A percentile compares a stretch with the other conserved stretches of the same genome.
Evolutionary conservation across 2,888 invertebrate species (phyloP).

Genomic region (Chalcis sispes): DNA sequence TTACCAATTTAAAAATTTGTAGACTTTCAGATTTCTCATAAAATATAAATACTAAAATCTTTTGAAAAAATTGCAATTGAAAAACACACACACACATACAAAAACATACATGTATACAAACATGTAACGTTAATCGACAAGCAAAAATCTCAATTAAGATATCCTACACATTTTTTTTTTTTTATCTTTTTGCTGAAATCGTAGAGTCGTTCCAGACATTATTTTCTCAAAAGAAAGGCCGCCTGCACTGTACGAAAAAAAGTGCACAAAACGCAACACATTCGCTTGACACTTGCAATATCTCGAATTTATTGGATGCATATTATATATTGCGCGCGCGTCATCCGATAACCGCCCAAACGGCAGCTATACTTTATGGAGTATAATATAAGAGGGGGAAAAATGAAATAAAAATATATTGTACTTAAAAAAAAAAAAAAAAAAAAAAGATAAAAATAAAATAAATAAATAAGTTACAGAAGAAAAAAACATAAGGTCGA

Average conservation of each 20-base stretch:
- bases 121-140: no score
- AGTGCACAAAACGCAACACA: conserved; percentile 9
- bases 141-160: no score
- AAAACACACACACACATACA: no score
- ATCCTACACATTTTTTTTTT: not conserved
- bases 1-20: no score
- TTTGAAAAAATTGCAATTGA: no score
- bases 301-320: conserved; percentile 40
- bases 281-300: conserved; percentile 22
- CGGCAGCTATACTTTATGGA: conserved; percentile 49
- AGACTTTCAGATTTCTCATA: no score
- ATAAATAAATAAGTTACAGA: conserved; percentile 6
- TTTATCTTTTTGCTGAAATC: no score
- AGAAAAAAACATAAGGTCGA: conserved; percentile 35
- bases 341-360: conserved; percentile 41
- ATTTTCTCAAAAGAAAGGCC: no score
- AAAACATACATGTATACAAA: no score
- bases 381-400: not conserved
- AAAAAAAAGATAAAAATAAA: not conserved
- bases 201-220: no score
- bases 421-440: conserved; percentile 6
- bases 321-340: conserved; percentile 31
- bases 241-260: not conserved
- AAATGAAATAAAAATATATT: conserved; percentile 18
- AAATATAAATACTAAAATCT: no score